These are phyloP conservation scores for Cheiracanthium punctorium DNA, from an alignment of 2,888 invertebrate genomes.

Conservation along the genomic window DNA sequence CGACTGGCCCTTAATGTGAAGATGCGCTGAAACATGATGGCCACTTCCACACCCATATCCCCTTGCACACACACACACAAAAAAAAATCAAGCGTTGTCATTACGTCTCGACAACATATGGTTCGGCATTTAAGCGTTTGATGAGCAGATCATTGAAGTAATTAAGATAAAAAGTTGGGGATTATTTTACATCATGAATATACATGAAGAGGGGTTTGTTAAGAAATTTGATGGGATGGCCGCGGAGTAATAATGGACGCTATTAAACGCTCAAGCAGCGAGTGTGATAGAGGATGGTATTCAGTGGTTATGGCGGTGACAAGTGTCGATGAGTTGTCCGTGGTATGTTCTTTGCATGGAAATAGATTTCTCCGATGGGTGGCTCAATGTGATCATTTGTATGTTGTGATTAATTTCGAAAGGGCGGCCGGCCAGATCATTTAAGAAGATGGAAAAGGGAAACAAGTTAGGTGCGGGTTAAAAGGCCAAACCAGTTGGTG, in stretches of 20 bases:
- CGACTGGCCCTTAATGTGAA: constrained; percentile 30
- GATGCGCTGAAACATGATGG: background rate
- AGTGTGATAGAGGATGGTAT: background rate
- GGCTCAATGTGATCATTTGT: background rate
- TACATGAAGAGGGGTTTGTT: constrained; percentile 36
- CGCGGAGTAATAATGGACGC: constrained; percentile 43
- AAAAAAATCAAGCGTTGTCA: background rate
- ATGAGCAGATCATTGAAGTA: background rate
- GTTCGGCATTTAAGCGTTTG: background rate
- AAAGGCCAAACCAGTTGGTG: background rate
- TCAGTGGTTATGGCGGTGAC: background rate
- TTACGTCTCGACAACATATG: background rate
- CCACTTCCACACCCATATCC: constrained; percentile 1
- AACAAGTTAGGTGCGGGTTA: background rate
- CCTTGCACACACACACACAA: background rate
- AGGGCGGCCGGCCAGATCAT: background rate
- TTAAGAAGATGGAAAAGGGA: background rate
- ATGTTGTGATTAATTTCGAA: background rate
- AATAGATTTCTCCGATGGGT: background rate
- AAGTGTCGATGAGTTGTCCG: background rate
- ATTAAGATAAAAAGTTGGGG: constrained; percentile 38
- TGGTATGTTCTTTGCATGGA: background rate
- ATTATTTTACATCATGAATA: constrained; percentile 40
- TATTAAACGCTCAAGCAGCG: background rate
- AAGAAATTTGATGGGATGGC: background rate